A percentile compares a stretch with the other conserved stretches of the same genome.
These are phyloP conservation scores for Phymatocera aterrima DNA, from an alignment of 2,888 invertebrate genomes.

Conservation along the genomic window DNA sequence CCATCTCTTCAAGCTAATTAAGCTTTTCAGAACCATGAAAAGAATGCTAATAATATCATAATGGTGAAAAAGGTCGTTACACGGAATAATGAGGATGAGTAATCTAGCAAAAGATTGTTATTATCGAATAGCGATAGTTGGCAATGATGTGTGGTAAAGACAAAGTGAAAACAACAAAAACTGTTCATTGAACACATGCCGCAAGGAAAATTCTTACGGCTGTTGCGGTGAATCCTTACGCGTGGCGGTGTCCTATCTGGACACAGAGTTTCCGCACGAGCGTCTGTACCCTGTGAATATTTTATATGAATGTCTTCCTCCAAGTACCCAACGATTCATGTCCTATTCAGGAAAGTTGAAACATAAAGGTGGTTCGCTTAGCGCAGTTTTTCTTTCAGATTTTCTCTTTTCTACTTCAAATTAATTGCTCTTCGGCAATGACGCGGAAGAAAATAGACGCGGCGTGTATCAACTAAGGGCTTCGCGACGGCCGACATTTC, in stretches of 20 bases:
- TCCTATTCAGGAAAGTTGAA: constrained; percentile 53
- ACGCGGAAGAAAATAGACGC: constrained; percentile 11
- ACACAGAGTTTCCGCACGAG: constrained; percentile 45
- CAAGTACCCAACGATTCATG: constrained; percentile 52
- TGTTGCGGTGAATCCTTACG: neutral
- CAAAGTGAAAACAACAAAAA: neutral
- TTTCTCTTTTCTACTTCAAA: constrained; percentile 38
- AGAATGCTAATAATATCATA: neutral
- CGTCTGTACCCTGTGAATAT: constrained; percentile 56
- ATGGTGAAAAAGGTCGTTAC: no score
- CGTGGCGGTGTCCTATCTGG: neutral
- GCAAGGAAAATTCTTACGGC: neutral
- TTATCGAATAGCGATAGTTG: neutral
- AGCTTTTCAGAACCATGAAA: neutral
- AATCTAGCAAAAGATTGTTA: no score
- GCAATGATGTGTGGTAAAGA: neutral
- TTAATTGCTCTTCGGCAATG: constrained; percentile 53
- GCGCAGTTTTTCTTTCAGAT: constrained; percentile 31
- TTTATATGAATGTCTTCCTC: constrained; percentile 59
- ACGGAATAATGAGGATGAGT: no score
- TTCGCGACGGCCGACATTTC: constrained; percentile 3
- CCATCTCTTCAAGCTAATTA: no score
- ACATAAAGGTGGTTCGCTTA: constrained; percentile 27
- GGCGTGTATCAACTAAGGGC: neutral
- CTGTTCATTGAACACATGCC: neutral